Evolutionary conservation across 2,888 invertebrate genomes (phyloP).

Genomic region (Laspeyria flexula): DNA sequence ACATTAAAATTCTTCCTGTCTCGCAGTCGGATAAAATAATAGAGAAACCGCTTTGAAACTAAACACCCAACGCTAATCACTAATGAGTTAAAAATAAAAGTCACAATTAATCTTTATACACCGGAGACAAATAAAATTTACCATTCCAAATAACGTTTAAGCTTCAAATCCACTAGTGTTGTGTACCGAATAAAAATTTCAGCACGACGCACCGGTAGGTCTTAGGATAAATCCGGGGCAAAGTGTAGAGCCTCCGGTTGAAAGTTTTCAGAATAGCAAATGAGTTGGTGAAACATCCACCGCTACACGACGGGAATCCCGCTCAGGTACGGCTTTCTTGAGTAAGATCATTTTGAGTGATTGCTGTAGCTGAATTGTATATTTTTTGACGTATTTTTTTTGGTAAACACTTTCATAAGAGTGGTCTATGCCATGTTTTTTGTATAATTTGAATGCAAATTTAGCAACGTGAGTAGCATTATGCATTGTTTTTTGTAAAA

Average conservation of each 20-base stretch:
- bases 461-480: no score
- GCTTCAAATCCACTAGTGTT: constrained; percentile 32
- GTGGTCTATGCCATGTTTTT: neutral
- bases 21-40: no score
- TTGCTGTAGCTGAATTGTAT: constrained; percentile 10
- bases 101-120: no score
- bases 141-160: neutral
- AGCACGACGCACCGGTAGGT: constrained; percentile 31
- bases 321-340: constrained; percentile 6
- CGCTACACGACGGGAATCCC: constrained; percentile 10
- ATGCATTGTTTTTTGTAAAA: no score
- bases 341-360: constrained; percentile 4
- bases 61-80: no score
- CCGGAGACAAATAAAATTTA: neutral
- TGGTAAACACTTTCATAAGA: constrained; percentile 9
- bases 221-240: constrained; percentile 39
- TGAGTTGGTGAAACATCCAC: constrained; percentile 36
- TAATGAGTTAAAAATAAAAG: no score
- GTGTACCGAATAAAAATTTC: constrained; percentile 49
- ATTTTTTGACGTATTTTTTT: neutral
- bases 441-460: no score
- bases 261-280: constrained; percentile 44
- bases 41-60: no score
- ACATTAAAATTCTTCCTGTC: no score
- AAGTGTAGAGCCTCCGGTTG: constrained; percentile 17